These are phyloP conservation scores for Tachina lurida DNA, from an alignment of 2,888 invertebrate genomes.

Conservation along the genomic window DNA sequence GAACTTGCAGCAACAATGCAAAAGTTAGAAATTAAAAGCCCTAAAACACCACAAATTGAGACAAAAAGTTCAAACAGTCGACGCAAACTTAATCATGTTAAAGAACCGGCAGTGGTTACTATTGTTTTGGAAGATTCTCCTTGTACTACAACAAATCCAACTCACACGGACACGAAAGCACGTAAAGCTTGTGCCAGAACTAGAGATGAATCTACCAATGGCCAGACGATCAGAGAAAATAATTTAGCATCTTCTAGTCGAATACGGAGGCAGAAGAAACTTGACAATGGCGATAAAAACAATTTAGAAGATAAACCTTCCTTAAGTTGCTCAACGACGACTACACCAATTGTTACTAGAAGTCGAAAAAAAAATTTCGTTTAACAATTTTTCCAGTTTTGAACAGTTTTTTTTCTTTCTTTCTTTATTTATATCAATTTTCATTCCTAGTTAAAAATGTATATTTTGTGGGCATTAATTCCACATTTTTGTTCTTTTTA, in stretches of 20 bases:
- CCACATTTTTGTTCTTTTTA: neutral
- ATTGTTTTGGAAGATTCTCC: slow-evolving; percentile 44
- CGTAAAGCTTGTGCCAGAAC: slow-evolving; percentile 19
- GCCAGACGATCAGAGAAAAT: neutral
- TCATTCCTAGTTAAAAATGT: neutral
- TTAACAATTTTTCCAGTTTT: slow-evolving; percentile 5
- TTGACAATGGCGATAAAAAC: slow-evolving; percentile 19
- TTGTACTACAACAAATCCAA: slow-evolving; percentile 8
- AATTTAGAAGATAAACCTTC: neutral
- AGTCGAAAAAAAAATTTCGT: slow-evolving; percentile 52
- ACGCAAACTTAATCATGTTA: neutral
- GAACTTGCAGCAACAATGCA: slow-evolving; percentile 35
- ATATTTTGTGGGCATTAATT: slow-evolving; percentile 3
- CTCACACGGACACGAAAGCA: slow-evolving; percentile 3
- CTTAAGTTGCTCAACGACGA: neutral
- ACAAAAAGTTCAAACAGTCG: neutral
- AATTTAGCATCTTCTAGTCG: slow-evolving; percentile 2
- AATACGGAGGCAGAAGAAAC: slow-evolving; percentile 33
- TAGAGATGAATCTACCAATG: slow-evolving; percentile 34
- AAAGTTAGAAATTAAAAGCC: slow-evolving; percentile 41
- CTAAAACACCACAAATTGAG: neutral
- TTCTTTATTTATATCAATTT: neutral
- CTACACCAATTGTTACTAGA: slow-evolving; percentile 43
- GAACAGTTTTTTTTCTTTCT: neutral
- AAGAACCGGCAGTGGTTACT: slow-evolving; percentile 3